phyloP scores from a whole-genome alignment of 2,888 invertebrate genomes.

The Dolichopus griseipennis region DNA sequence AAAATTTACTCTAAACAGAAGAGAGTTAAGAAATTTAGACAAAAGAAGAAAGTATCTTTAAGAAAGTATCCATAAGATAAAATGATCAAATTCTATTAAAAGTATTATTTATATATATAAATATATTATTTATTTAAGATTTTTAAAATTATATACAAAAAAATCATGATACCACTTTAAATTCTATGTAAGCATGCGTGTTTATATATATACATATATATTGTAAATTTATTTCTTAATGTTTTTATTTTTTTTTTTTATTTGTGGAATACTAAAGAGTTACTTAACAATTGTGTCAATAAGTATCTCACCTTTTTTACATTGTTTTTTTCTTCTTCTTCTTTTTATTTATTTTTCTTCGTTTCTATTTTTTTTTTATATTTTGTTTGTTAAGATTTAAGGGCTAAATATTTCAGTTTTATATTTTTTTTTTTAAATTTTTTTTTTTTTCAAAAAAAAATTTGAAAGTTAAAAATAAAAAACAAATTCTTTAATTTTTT shows the following conservation, averaged over 20 bases:
- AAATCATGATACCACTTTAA: no score
- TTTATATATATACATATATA: no score
- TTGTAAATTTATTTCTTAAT: no score
- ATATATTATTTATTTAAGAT: no score
- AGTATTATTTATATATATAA: no score
- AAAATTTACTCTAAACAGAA: no score
- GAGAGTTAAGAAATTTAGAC: no score
- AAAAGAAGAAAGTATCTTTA: no score
- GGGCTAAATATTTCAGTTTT: neutral
- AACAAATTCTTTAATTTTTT: neutral
- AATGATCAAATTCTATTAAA: no score
- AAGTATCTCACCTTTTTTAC: neutral
- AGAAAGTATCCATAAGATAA: no score
- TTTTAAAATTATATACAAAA: no score
- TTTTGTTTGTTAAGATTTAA: neutral
- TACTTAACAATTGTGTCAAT: slow-evolving; percentile 6
- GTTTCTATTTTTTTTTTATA: neutral
- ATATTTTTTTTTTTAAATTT: neutral
- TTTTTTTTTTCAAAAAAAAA: neutral
- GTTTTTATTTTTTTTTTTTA: neutral
- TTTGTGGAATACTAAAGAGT: neutral
- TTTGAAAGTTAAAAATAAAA: neutral
- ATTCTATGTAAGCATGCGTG: no score
- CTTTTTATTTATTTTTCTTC: neutral
- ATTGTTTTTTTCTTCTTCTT: neutral